Evolutionary conservation across 1,140 invertebrate species (phyloP), one percentile per base, ranked within the genome.

Genomic region (Formica exsecta): DNA sequence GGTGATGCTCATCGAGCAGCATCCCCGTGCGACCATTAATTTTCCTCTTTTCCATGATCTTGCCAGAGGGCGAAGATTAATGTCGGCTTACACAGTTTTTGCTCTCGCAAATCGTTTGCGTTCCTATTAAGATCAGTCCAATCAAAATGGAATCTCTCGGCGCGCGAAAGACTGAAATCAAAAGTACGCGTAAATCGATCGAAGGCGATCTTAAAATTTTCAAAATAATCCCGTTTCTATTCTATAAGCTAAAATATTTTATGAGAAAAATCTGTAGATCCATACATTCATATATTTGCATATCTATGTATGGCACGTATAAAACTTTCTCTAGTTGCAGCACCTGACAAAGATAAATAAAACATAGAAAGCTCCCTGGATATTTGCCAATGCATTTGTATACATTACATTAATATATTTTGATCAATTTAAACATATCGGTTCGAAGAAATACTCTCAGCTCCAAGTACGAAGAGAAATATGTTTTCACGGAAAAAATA

Each of bases 1-100:
- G 54, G 41, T 44, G 70, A 22, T 74, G 73, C 62, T 84, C 75
- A 36, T n/a, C 41, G 41, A 9, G 29, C 38, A 75, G 48, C 48
- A 84, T 89, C 85, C 51, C 74, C 36, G 36, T 29, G 25, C 86
- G 83, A 76, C 74, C 89, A 90, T 90, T 89, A 88, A 90, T 90
- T 90, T 83, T 29, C 86, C 75, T 87, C 86, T 73, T 83, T 83
- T 76, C 80, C 54, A 81, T 85, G 81, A 90, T 90, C 89, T 89
- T 62, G 70, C 61, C 80, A 36, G 19, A 66, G 70, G 86, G 70
- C 44, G 76, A 90, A 87, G 89, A 90, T 90, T 90, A 90, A 90
- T 86, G 88, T 83, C 71, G 89, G 77, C 71, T 90, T 87, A 81
- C 61, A 66, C 36, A 57, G 64, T 51, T 90, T 90, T 88, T 81